Evolutionary conservation across 2,113 vertebrate genomes (phyloP), one percentile per base, ranked within the genome.

Genomic region (Anseranas semipalmata): DNA sequence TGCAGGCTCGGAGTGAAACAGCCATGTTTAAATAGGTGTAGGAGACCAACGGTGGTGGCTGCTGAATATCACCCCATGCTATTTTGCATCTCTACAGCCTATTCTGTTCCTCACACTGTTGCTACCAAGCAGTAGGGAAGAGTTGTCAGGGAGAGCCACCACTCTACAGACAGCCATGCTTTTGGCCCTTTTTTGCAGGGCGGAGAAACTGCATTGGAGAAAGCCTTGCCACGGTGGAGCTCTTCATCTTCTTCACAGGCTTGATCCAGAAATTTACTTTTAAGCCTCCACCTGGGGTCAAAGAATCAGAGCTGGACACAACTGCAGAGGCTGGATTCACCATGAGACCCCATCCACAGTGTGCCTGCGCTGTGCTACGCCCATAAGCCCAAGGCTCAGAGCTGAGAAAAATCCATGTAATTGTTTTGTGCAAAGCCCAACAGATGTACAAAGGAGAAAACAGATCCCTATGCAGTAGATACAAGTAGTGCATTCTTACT

Each of bases 241-340:
- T 98, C 55, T 98, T 98, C 82, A 93, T 98, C 28, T 98, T 98
- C 92, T 98, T 98, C 82, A 95, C 96, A 9, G 94, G 94, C 27
- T 77, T 98, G 67, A 79, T 98, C 30, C 98, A 98, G 85, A 96
- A 89, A 65, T 98, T 98, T 58, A 85, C 56, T 33, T 98, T 98
- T 66, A 93, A 94, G 43, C 93, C 90, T 70, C 74, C 77, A 18
- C 50, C 81, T 6, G 95, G 96, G 3, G 73, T 96, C 32, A 93
- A 82, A 25, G 79, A 83, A 35, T 90, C 87, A 7, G 93, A 97
- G 24, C 62, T 98, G 94, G 78, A 98, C 78, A 93, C 91, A 4
- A 90, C 77, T 0, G 83, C 92, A 12, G 58, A 45, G 7, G 63
- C 92, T 27, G 97, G 97, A 15, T 88, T 98, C 50, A 97, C 91